Percentiles rank a stretch among this genome's conserved stretches.
phyloP scores from a whole-genome alignment of 2,888 invertebrate species.

The Archaeoteleia sp. region DNA sequence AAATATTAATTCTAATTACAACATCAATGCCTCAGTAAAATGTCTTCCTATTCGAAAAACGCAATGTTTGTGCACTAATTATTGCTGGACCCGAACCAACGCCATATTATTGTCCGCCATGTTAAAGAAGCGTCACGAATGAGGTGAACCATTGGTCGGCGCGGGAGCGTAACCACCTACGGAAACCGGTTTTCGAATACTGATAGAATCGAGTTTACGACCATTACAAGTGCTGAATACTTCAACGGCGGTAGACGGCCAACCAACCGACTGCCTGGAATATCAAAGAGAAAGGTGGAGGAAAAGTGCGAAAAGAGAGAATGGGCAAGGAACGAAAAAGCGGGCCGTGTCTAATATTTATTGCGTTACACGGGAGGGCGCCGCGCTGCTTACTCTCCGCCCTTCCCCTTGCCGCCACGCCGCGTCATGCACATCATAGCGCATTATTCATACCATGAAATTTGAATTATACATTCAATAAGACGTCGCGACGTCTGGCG shows the following conservation, averaged over 20 bases:
- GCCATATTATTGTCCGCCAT: slow-evolving; percentile 14
- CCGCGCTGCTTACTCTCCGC: slow-evolving; percentile 28
- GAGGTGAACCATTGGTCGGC: slow-evolving; percentile 18
- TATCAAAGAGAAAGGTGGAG: slow-evolving; percentile 10
- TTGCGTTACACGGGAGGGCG: slow-evolving; percentile 58
- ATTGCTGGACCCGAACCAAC: not conserved
- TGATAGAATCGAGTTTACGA: slow-evolving; percentile 30
- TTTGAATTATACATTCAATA: slow-evolving; percentile 69
- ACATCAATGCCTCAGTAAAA: too few species aligned
- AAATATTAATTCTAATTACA: too few species aligned
- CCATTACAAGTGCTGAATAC: slow-evolving; percentile 66
- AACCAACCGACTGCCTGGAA: slow-evolving; percentile 25
- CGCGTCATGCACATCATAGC: slow-evolving; percentile 60
- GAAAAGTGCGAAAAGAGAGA: slow-evolving; percentile 27
- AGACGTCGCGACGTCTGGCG: slow-evolving; percentile 60
- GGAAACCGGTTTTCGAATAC: slow-evolving; percentile 28
- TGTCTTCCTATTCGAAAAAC: too few species aligned
- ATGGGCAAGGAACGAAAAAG: slow-evolving; percentile 50
- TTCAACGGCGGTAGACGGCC: slow-evolving; percentile 52
- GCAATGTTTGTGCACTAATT: too few species aligned
- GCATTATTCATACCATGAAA: slow-evolving; percentile 70
- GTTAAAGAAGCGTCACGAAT: slow-evolving; percentile 4
- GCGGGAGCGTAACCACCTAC: slow-evolving; percentile 21
- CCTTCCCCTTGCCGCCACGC: slow-evolving; percentile 41
- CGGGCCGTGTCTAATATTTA: slow-evolving; percentile 68